Evolutionary conservation across 2,888 invertebrate genomes (phyloP).

Genomic region (Pristionchus arcanus): DNA sequence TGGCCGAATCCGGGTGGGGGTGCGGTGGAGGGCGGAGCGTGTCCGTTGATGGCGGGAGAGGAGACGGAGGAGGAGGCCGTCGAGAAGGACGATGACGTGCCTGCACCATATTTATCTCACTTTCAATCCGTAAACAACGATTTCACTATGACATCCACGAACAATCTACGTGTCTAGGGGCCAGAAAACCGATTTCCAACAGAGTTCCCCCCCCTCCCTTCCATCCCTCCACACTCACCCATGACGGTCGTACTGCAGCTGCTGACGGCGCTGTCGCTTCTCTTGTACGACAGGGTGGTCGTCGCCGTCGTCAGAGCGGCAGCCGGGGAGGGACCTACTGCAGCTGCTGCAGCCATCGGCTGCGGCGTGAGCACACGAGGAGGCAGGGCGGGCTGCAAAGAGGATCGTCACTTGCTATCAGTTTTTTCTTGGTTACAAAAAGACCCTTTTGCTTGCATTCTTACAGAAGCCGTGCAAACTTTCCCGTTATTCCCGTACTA

Average conservation of each 20-base stretch:
- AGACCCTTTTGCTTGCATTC: no score
- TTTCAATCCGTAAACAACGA: no score
- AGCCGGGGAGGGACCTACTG: background rate
- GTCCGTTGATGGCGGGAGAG: background rate
- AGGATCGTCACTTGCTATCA: background rate
- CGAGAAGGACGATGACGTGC: background rate
- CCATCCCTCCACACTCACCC: no score
- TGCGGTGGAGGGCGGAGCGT: background rate
- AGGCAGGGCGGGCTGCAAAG: background rate
- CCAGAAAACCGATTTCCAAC: no score
- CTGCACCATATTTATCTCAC: background rate
- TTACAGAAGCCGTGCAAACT: no score
- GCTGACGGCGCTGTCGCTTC: conserved; percentile 23
- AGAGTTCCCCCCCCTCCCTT: background rate
- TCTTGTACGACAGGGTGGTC: conserved; percentile 5
- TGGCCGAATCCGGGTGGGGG: conserved; percentile 28
- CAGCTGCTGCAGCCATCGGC: background rate
- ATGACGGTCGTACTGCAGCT: conserved; percentile 34
- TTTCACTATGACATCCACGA: no score
- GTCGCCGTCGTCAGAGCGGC: background rate
- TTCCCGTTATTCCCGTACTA: background rate
- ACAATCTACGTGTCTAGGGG: no score
- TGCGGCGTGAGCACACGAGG: background rate
- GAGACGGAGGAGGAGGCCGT: conserved; percentile 31
- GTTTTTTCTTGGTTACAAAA: no score